Percentiles rank a stretch among this genome's conserved stretches.
Conservation (phyloP, 2,888 invertebrate genomes). For the Fragum whitleyi region DNA sequence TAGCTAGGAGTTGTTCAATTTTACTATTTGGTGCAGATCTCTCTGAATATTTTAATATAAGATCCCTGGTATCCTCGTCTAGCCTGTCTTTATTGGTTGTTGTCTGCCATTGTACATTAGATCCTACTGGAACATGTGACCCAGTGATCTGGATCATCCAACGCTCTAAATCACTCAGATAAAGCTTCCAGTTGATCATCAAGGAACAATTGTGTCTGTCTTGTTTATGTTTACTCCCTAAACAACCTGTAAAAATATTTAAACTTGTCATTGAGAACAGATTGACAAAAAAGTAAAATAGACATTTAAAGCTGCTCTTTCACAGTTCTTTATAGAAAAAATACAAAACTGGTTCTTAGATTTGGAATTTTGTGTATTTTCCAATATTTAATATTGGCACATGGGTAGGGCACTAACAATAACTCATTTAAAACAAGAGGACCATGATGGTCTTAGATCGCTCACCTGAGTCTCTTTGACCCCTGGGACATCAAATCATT, state of each 20-base stretch:
- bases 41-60: slow-evolving; percentile 66
- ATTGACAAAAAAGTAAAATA: too few relatives aligned
- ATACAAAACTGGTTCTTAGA: too few relatives aligned
- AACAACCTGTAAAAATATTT: slow-evolving; percentile 75
- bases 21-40: slow-evolving; percentile 56
- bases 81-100: slow-evolving; percentile 61
- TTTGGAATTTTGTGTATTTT: too few relatives aligned
- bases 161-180: slow-evolving; percentile 76
- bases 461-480: too few relatives aligned
- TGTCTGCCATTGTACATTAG: slow-evolving; percentile 68
- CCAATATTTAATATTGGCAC: too few relatives aligned
- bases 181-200: slow-evolving; percentile 79
- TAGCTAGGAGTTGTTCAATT: slow-evolving; percentile 60
- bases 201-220: slow-evolving; percentile 81
- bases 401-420: too few relatives aligned
- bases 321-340: too few relatives aligned
- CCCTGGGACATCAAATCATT: too few relatives aligned
- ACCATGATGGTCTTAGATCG: too few relatives aligned
- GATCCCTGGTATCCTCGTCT: slow-evolving; percentile 73
- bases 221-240: slow-evolving; percentile 79
- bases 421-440: too few relatives aligned
- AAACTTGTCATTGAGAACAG: slow-evolving; percentile 9
- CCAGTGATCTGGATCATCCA: slow-evolving; percentile 81
- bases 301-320: too few relatives aligned
- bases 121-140: slow-evolving; percentile 73